Conservation (phyloP, 2,888 invertebrate species). For the Homarus gammarus region DNA sequence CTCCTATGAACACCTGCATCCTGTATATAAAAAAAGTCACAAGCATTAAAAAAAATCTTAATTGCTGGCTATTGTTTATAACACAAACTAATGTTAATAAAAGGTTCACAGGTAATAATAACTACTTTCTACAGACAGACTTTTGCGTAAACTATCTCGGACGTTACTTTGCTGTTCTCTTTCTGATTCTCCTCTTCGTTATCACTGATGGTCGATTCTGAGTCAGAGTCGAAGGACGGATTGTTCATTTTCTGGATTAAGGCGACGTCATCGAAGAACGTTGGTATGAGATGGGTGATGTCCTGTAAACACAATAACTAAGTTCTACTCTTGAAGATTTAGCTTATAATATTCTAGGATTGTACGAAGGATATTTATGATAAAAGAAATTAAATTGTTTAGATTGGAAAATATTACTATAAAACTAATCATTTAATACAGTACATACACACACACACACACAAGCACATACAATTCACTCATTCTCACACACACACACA, state of each 20-base stretch:
- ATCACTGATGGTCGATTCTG: constrained; percentile 25
- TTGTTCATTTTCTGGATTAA: constrained; percentile 45
- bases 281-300: constrained; percentile 41
- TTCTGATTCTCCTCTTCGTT: constrained; percentile 40
- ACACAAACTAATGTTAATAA: too few species aligned
- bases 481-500: too few species aligned
- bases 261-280: constrained; percentile 42
- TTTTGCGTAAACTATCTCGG: background rate
- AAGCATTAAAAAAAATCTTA: too few species aligned
- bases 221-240: constrained; percentile 46
- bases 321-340: too few species aligned
- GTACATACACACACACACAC: too few species aligned
- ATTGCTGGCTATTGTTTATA: too few species aligned
- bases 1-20: background rate
- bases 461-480: too few species aligned
- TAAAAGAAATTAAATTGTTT: background rate
- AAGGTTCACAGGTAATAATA: too few species aligned
- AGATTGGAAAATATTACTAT: background rate
- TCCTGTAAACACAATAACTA: constrained; percentile 29
- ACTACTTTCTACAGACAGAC: too few species aligned
- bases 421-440: background rate
- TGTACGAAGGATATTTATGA: background rate
- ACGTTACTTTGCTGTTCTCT: constrained; percentile 35
- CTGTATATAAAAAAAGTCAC: background rate
- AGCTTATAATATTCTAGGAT: too few species aligned